These are phyloP conservation scores for Pollimyrus isidori DNA, from an alignment of 2,113 vertebrate genomes.

Conservation along the genomic window DNA sequence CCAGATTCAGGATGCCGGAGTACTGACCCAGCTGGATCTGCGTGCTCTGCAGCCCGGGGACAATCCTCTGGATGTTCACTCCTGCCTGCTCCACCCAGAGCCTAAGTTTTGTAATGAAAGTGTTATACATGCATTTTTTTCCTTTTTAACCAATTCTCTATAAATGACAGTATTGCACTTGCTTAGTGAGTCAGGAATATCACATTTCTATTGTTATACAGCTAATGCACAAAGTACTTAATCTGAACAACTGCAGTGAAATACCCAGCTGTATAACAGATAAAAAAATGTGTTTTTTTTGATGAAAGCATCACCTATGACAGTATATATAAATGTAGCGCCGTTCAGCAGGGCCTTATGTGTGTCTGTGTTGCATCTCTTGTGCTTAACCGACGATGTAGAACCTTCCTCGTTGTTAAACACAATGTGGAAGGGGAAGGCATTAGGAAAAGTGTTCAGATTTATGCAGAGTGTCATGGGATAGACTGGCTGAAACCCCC, in stretches of 20 bases:
- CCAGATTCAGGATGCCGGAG: constrained; percentile 58
- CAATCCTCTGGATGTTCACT: constrained; percentile 65
- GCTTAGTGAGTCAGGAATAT: not conserved
- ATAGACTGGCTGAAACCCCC: constrained; percentile 52
- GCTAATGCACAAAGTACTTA: not conserved
- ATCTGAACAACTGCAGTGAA: not conserved
- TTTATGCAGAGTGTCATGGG: constrained; percentile 60
- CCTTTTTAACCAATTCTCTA: not conserved
- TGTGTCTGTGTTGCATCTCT: not conserved
- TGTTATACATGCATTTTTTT: not conserved
- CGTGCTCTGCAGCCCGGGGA: constrained; percentile 50
- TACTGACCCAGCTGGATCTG: constrained; percentile 48
- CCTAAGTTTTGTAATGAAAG: constrained; percentile 29
- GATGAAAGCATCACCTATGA: not conserved
- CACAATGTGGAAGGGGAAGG: constrained; percentile 62
- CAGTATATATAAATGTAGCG: not conserved
- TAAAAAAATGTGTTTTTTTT: not conserved
- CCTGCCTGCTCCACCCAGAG: constrained; percentile 61
- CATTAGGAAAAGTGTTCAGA: constrained; percentile 57
- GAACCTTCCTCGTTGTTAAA: constrained; percentile 60
- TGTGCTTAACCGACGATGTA: not conserved
- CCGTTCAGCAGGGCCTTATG: not conserved
- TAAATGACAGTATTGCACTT: not conserved
- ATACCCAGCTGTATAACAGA: not conserved
- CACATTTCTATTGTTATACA: too few species aligned